Conservation (phyloP, 2,888 invertebrate genomes). For the Danaus chrysippus region DNA sequence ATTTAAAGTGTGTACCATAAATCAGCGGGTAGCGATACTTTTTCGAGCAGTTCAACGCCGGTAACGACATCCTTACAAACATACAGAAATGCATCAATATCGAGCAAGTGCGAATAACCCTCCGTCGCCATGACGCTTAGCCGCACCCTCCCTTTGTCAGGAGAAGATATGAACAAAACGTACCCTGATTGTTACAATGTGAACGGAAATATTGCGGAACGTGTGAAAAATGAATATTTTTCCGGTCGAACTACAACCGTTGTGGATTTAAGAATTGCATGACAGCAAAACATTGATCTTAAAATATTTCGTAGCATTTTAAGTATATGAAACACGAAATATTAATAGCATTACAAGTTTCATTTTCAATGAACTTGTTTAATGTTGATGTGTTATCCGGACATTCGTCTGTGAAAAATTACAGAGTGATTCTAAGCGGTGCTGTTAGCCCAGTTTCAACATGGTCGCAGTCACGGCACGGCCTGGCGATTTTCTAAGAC, state of each 20-base stretch:
- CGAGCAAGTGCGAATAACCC: constrained; percentile 49
- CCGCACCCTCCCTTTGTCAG: constrained; percentile 46
- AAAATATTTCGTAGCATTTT: constrained; percentile 27
- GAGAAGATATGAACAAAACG: constrained; percentile 49
- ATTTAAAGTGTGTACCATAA: too few species aligned
- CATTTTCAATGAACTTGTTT: constrained; percentile 46
- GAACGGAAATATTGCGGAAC: constrained; percentile 59
- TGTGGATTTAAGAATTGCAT: constrained; percentile 37
- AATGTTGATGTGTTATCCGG: constrained; percentile 44
- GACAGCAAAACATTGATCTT: constrained; percentile 40
- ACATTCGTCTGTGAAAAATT: constrained; percentile 61
- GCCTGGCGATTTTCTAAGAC: constrained; percentile 58
- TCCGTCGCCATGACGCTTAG: constrained; percentile 39
- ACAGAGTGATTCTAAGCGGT: constrained; percentile 50
- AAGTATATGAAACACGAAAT: constrained; percentile 16
- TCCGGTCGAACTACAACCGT: constrained; percentile 40
- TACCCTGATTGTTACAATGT: constrained; percentile 60
- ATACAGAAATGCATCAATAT: constrained; percentile 54
- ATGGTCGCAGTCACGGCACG: constrained; percentile 56
- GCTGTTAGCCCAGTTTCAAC: constrained; percentile 64
- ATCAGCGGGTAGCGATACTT: constrained; percentile 27
- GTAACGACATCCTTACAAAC: constrained; percentile 64
- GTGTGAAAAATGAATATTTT: constrained; percentile 61
- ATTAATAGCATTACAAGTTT: too few species aligned
- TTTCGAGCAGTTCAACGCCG: constrained; percentile 52